A percentile compares a stretch with the other conserved stretches of the same genome.
Evolutionary conservation across 2,888 invertebrate genomes (phyloP).

Genomic region (Cactoblastis cactorum): DNA sequence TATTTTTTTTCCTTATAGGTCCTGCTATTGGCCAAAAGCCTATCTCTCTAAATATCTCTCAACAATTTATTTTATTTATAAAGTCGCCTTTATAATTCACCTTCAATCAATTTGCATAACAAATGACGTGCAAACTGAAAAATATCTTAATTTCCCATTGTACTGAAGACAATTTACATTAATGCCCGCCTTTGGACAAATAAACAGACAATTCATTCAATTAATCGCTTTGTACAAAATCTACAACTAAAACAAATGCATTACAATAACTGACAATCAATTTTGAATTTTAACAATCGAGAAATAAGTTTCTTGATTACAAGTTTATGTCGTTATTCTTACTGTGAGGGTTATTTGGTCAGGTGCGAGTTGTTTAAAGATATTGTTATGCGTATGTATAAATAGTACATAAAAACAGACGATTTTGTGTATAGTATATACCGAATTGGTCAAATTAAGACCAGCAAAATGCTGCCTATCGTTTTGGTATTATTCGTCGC

Average conservation of each 20-base stretch:
- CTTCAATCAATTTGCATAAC: slow-evolving; percentile 33
- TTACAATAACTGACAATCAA: slow-evolving; percentile 12
- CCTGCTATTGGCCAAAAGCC: too few species aligned
- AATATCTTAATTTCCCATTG: slow-evolving; percentile 53
- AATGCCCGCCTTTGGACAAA: slow-evolving; percentile 33
- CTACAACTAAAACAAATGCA: slow-evolving; percentile 23
- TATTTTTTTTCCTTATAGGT: too few species aligned
- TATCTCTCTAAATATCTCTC: too few species aligned
- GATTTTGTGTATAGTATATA: slow-evolving; percentile 66
- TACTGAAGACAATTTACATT: slow-evolving; percentile 39
- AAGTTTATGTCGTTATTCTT: slow-evolving; percentile 14
- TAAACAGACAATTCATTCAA: slow-evolving; percentile 44
- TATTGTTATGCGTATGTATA: slow-evolving; percentile 52
- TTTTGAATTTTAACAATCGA: slow-evolving; percentile 9
- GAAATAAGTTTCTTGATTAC: slow-evolving; percentile 11
- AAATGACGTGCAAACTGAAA: slow-evolving; percentile 38
- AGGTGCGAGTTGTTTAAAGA: slow-evolving; percentile 42
- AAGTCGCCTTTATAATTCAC: slow-evolving; percentile 14
- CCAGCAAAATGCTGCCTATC: slow-evolving; percentile 63
- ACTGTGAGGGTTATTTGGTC: slow-evolving; percentile 41
- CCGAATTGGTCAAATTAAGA: slow-evolving; percentile 56
- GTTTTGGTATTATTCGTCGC: slow-evolving; percentile 56
- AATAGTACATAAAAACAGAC: slow-evolving; percentile 37
- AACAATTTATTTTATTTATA: neutral
- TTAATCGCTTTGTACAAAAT: slow-evolving; percentile 49